These are phyloP conservation scores for Dynastes hyllus DNA, from an alignment of 2,888 invertebrate species.

Conservation along the genomic window DNA sequence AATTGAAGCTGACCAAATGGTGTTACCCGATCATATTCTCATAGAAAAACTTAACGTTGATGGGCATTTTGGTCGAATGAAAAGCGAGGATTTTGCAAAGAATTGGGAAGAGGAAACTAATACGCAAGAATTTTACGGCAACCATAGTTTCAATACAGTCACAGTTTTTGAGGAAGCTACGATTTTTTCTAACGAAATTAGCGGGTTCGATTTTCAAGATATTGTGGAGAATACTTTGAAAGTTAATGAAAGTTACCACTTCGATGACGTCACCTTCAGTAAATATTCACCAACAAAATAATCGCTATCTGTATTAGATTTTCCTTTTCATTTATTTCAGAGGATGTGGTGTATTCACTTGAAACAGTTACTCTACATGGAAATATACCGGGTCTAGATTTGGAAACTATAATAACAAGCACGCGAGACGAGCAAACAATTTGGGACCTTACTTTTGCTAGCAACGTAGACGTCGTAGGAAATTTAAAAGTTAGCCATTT, in stretches of 20 bases:
- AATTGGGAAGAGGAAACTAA: constrained; percentile 67
- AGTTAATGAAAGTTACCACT: constrained; percentile 66
- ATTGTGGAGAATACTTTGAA: constrained; percentile 68
- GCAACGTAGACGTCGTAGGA: constrained; percentile 63
- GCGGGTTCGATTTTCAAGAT: constrained; percentile 65
- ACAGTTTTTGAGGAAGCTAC: constrained; percentile 64
- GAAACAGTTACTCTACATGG: constrained; percentile 62
- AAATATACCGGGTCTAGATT: constrained; percentile 67
- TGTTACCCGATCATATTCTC: constrained; percentile 59
- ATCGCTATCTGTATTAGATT: constrained; percentile 30
- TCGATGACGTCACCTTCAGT: constrained; percentile 71
- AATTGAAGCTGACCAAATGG: constrained; percentile 48
- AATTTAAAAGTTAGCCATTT: constrained; percentile 63
- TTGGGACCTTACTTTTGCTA: constrained; percentile 63
- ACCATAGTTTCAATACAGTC: constrained; percentile 64
- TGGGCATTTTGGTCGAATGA: constrained; percentile 69
- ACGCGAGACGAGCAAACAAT: constrained; percentile 59
- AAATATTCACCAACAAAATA: constrained; percentile 50
- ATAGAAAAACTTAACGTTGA: constrained; percentile 69
- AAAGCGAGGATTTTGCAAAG: constrained; percentile 67
- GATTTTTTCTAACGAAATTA: constrained; percentile 68
- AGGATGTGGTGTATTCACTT: constrained; percentile 58
- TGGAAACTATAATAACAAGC: constrained; percentile 70
- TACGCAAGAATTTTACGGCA: constrained; percentile 64
- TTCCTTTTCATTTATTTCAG: constrained; percentile 57